Conservation (phyloP, 2,888 invertebrate genomes). For the Philhelius pedissequus region DNA sequence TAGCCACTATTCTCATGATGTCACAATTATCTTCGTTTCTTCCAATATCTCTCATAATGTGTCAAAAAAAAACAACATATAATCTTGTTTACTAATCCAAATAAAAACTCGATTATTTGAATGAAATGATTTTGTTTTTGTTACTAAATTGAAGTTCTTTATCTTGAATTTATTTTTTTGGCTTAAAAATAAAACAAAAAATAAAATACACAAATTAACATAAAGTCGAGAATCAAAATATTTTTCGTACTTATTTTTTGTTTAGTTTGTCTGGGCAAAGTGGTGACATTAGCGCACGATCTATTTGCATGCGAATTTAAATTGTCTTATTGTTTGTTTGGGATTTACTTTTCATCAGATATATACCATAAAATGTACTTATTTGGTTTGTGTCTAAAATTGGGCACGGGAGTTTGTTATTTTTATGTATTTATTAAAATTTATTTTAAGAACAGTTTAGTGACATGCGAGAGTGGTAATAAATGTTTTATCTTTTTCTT, state of each 20-base stretch:
- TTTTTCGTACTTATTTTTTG: conserved; percentile 30
- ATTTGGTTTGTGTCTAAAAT: conserved; percentile 7
- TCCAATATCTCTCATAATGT: not conserved
- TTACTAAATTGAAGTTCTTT: not conserved
- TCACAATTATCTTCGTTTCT: not conserved
- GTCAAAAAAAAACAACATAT: not conserved
- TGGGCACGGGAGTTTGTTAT: conserved; percentile 9
- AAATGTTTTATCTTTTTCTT: not conserved
- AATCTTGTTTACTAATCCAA: not conserved
- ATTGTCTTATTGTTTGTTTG: conserved; percentile 12
- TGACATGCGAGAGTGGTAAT: conserved; percentile 12
- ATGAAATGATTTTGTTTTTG: not conserved
- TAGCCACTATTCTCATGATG: not conserved
- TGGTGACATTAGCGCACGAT: conserved; percentile 38
- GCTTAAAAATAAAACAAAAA: not conserved
- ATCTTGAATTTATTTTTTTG: not conserved
- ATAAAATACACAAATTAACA: conserved; percentile 40
- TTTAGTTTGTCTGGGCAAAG: conserved; percentile 16
- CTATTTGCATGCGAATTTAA: conserved; percentile 59
- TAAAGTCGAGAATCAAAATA: not conserved
- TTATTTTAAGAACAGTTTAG: not conserved
- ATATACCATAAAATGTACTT: not conserved
- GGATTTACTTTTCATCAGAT: not conserved
- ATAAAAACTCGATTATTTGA: not conserved
- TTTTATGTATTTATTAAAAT: conserved; percentile 8